Conservation (phyloP, 2,888 invertebrate species). For the Caradrina clavipalpis region DNA sequence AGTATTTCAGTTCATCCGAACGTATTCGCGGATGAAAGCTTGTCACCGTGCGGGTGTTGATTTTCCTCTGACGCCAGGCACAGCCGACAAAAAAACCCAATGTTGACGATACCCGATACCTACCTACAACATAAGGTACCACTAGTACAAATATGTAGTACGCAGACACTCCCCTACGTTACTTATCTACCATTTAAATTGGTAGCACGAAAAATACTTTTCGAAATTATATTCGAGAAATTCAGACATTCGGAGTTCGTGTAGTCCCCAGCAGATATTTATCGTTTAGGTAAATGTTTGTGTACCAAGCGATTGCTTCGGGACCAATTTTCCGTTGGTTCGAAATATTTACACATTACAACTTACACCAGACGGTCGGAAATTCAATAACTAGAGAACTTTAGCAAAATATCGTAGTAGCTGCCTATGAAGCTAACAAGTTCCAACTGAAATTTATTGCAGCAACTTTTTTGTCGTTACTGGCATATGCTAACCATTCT, state of each 20-base stretch:
- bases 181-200: constrained; percentile 12
- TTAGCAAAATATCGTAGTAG: constrained; percentile 65
- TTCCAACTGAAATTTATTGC: constrained; percentile 66
- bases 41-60: constrained; percentile 34
- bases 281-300: constrained; percentile 27
- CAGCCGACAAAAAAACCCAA: constrained; percentile 19
- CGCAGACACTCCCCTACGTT: too few species aligned
- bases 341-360: constrained; percentile 41
- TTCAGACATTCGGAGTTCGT: constrained; percentile 9
- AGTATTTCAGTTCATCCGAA: constrained; percentile 16
- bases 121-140: not conserved
- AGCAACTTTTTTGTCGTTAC: constrained; percentile 64
- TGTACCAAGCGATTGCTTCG: constrained; percentile 15
- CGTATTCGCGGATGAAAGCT: constrained; percentile 6
- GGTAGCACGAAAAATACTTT: constrained; percentile 12
- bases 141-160: not conserved
- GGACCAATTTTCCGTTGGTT: constrained; percentile 34
- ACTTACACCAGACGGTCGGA: constrained; percentile 32
- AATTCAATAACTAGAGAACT: constrained; percentile 72
- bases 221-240: constrained; percentile 7
- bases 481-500: constrained; percentile 57
- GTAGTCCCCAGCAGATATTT: constrained; percentile 21
- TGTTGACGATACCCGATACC: not conserved
- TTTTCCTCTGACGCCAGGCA: constrained; percentile 15
- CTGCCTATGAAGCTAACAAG: constrained; percentile 31